Evolutionary conservation across 1,140 invertebrate genomes (phyloP).

Genomic region (Brachionus sp.): DNA sequence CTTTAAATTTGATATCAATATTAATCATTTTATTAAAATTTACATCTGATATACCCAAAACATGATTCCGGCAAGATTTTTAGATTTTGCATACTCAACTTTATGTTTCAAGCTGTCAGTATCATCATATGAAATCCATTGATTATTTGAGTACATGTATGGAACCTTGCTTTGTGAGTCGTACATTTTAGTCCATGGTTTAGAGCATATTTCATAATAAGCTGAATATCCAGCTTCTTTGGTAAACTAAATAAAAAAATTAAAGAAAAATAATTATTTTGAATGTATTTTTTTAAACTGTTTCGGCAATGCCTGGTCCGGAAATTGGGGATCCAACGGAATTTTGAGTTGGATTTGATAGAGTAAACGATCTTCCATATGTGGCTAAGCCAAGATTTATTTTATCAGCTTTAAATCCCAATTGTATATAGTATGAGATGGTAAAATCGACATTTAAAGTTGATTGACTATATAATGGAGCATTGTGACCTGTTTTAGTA

Average conservation of each 20-base stretch:
- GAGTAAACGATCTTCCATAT: constrained; percentile 78
- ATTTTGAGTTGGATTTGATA: constrained; percentile 76
- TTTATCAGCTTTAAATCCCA: constrained; percentile 76
- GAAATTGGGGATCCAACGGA: constrained; percentile 83
- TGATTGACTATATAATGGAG: neutral
- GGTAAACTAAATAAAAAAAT: constrained; percentile 68
- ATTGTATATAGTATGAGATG: constrained; percentile 68
- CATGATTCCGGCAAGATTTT: constrained; percentile 25
- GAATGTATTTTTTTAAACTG: constrained; percentile 51
- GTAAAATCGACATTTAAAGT: constrained; percentile 50
- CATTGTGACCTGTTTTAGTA: neutral
- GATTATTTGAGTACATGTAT: constrained; percentile 76
- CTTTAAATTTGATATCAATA: neutral
- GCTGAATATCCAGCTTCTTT: constrained; percentile 77
- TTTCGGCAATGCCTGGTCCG: constrained; percentile 71
- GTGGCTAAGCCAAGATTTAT: constrained; percentile 78
- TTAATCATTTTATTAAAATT: neutral
- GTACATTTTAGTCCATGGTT: neutral
- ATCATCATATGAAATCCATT: constrained; percentile 91
- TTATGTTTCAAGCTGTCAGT: constrained; percentile 51
- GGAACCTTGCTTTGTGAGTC: constrained; percentile 58
- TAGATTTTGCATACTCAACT: constrained; percentile 24
- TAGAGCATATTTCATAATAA: constrained; percentile 72
- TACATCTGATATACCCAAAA: neutral
- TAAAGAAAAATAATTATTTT: neutral